phyloP scores from a whole-genome alignment of 2,113 vertebrate species.

The Thunnus thynnus region DNA sequence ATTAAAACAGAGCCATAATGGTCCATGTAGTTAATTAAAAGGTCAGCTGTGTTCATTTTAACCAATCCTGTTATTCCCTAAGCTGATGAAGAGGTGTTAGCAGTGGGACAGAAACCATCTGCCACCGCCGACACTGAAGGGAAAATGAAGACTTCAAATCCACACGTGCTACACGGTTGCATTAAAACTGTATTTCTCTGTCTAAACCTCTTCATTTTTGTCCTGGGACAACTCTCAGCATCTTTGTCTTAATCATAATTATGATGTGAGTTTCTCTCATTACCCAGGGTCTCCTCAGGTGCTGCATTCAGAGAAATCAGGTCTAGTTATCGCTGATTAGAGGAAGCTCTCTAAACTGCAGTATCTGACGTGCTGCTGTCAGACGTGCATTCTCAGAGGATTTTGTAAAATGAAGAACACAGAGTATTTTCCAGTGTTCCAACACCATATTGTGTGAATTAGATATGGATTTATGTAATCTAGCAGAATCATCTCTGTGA shows the following conservation, averaged over 20 bases:
- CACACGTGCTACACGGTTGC: conserved; percentile 21
- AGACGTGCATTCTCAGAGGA: not conserved
- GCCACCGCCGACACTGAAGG: conserved; percentile 56
- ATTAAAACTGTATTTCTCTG: conserved; percentile 24
- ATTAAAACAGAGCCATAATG: conserved; percentile 60
- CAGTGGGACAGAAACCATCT: conserved; percentile 75
- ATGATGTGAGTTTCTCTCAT: not conserved
- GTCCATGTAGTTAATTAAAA: conserved; percentile 72
- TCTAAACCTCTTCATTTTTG: conserved; percentile 41
- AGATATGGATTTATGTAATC: conserved; percentile 71
- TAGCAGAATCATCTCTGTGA: conserved; percentile 70
- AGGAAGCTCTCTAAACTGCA: conserved; percentile 12
- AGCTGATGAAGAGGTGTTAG: conserved; percentile 50
- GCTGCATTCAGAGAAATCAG: not conserved
- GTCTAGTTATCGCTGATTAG: conserved; percentile 7
- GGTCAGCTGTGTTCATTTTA: conserved; percentile 66
- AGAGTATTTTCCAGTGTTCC: conserved; percentile 16
- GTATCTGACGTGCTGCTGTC: not conserved
- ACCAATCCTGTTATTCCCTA: conserved; percentile 71
- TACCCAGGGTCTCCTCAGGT: conserved; percentile 4
- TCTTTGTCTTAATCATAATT: conserved; percentile 50
- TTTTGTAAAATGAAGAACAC: conserved; percentile 27
- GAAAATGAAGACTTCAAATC: conserved; percentile 72
- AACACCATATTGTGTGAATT: conserved; percentile 57
- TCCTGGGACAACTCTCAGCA: not conserved